Percentiles rank a stretch among this genome's conserved stretches.
phyloP scores from a whole-genome alignment of 1,140 invertebrate genomes.

The Stenopsyche tienmushanensis region DNA sequence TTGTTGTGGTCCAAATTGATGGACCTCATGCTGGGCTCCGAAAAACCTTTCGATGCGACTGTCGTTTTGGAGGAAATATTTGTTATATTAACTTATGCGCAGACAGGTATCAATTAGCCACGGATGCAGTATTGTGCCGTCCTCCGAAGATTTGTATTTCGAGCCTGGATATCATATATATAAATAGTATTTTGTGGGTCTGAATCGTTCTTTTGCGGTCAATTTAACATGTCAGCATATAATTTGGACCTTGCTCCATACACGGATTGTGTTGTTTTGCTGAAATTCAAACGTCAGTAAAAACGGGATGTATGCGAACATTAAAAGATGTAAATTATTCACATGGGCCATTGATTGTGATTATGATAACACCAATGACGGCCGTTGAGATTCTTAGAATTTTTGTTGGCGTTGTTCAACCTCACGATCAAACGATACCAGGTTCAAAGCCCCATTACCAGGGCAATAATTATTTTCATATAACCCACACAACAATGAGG shows the following conservation, averaged over 20 bases:
- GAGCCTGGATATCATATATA: no score
- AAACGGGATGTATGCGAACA: no score
- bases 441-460: background rate
- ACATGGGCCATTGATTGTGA: background rate
- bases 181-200: no score
- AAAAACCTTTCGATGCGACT: background rate
- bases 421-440: slow-evolving; percentile 13
- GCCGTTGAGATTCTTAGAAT: slow-evolving; percentile 14
- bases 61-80: background rate
- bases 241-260: background rate
- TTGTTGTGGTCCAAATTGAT: background rate
- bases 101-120: background rate
- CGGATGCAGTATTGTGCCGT: no score
- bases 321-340: background rate
- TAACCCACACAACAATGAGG: slow-evolving; percentile 21
- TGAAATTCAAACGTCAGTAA: no score
- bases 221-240: background rate
- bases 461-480: background rate
- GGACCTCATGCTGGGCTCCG: background rate
- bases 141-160: no score
- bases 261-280: no score
- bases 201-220: background rate
- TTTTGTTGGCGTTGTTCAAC: slow-evolving; percentile 2
- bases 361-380: background rate
- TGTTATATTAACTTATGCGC: background rate